Base-by-base conservation (phyloP, 1,140 invertebrate genomes). In the Drosophila ironensis region DNA sequence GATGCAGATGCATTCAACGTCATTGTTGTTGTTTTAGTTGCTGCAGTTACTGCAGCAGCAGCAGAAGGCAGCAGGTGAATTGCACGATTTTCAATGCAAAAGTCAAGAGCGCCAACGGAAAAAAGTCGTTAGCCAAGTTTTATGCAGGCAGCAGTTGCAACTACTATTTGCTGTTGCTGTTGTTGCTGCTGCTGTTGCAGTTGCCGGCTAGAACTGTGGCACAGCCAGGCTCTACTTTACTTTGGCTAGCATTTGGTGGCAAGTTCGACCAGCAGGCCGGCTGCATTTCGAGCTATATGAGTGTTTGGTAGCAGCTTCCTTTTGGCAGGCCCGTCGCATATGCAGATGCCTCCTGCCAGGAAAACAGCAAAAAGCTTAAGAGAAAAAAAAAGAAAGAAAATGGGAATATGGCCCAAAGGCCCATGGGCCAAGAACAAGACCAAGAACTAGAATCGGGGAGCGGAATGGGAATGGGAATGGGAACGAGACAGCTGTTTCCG, bases 21-120 rank as follows among this genome's bases (percentile, higher is more conserved):
- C 72, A 69, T 81, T 82, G 72, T 72, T 68, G 67, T 68, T 72
- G 33, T 17, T 33, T 33, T 81, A 76, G 72, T 59, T 68, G 72
- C 59, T 72, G 60, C 27, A 53, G 52, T 63, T 51, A 41, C 54
- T 69, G 73, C 35, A 11, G 54, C 56, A 57, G 66, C 33, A 27
- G 51, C 33, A 45, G 66, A 35, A 25, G 8, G 54, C 56, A 45
- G 86, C 74, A 86, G 80, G 86, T 88, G 80, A 88, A 88, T 88
- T 80, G 84, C 84, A 88, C 74, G 86, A 88, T 88, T 86, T 80
- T 80, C 86, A 88, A 84, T 88, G 82, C 73, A 84, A 87, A 87
- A 87, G 81, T 87, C 81, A 87, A 87, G 81, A 87, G 81, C 81
- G 76, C 67, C 81, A 87, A 69, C 81, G 81, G 81, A 86, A 86